These are phyloP conservation scores for Polydrusus tereticollis DNA, from an alignment of 2,888 invertebrate species.

Conservation along the genomic window DNA sequence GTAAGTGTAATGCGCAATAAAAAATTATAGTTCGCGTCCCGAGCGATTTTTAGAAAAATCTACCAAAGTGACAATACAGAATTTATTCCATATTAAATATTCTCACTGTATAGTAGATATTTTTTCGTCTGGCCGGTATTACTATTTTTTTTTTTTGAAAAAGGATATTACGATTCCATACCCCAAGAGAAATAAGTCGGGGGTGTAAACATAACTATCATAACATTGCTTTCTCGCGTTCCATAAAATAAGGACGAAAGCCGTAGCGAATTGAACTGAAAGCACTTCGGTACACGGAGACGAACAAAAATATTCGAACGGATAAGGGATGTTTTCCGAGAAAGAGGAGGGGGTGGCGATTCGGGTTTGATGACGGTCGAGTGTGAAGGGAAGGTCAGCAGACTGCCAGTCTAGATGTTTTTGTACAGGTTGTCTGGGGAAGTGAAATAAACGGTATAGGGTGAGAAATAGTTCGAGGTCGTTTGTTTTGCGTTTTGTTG, in stretches of 20 bases:
- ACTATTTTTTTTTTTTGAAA: neutral
- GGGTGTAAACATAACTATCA: conserved; percentile 2
- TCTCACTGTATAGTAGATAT: no score
- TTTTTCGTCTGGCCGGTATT: neutral
- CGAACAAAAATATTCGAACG: conserved; percentile 8
- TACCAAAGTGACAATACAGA: no score
- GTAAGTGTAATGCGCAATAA: no score
- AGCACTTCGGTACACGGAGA: conserved; percentile 7
- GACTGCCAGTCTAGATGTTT: conserved; percentile 7
- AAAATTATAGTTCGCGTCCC: no score
- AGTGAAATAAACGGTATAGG: no score
- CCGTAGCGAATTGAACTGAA: conserved; percentile 3
- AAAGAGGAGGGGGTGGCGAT: neutral
- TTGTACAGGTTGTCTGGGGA: neutral
- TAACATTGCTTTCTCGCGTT: neutral
- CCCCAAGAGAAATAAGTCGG: neutral
- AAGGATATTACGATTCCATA: neutral
- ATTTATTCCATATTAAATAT: no score
- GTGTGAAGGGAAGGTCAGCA: conserved; percentile 10
- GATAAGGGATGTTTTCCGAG: conserved; percentile 18
- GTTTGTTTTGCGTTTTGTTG: no score
- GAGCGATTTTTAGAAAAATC: no score
- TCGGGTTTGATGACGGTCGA: conserved; percentile 15
- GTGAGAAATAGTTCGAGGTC: no score
- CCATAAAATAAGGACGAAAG: neutral